Percentiles rank a stretch among this genome's conserved stretches.
Evolutionary conservation across 1,140 invertebrate species (phyloP).

Genomic region (Gryon sp.): DNA sequence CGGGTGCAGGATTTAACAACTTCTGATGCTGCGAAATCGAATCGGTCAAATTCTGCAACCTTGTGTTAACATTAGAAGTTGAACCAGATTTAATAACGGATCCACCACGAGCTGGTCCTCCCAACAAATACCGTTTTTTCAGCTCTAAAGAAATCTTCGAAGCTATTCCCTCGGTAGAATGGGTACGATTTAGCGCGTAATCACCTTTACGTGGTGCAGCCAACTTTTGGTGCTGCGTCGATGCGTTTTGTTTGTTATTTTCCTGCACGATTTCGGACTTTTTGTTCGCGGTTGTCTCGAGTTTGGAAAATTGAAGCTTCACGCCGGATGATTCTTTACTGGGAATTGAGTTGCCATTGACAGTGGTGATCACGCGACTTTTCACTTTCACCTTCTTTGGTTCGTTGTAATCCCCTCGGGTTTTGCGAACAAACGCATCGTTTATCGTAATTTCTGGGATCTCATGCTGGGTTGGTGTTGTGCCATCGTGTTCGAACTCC

Average conservation of each 20-base stretch:
- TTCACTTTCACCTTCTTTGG: conserved; percentile 84
- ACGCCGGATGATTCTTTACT: conserved; percentile 35
- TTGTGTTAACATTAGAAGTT: conserved; percentile 89
- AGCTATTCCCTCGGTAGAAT: conserved; percentile 91
- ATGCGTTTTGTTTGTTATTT: conserved; percentile 60
- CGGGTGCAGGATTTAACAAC: conserved; percentile 88
- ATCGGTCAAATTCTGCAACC: conserved; percentile 89
- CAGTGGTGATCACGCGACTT: conserved; percentile 72
- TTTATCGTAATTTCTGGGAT: conserved; percentile 84
- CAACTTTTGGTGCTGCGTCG: conserved; percentile 63
- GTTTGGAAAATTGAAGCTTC: conserved; percentile 79
- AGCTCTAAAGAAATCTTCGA: conserved; percentile 91
- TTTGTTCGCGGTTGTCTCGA: conserved; percentile 70
- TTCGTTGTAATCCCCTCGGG: conserved; percentile 75
- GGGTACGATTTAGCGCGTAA: conserved; percentile 88
- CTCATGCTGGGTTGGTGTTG: conserved; percentile 84
- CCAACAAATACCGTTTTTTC: conserved; percentile 90
- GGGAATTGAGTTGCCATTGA: conserved; percentile 70
- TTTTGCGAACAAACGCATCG: conserved; percentile 80
- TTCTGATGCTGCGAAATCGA: conserved; percentile 94
- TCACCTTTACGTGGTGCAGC: conserved; percentile 83
- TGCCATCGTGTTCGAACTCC: conserved; percentile 91
- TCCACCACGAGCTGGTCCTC: conserved; percentile 82
- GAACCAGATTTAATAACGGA: conserved; percentile 91
- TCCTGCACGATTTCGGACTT: conserved; percentile 3